Evolutionary conservation across 2,113 vertebrate species (phyloP).

Genomic region (Bujurquina vittata): DNA sequence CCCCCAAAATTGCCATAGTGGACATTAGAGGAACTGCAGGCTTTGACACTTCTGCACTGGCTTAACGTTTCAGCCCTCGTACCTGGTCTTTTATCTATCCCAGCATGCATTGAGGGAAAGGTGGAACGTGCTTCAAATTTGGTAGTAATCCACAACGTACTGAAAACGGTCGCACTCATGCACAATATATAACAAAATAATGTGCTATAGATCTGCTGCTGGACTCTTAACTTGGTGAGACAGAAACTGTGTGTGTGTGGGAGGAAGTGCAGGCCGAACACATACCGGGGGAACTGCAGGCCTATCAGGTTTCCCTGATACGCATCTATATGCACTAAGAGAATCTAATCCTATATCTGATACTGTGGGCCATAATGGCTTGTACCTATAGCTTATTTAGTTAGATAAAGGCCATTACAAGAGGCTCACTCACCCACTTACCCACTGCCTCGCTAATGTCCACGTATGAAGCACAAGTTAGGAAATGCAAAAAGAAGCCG

Average conservation of each 20-base stretch:
- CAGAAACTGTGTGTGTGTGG: neutral
- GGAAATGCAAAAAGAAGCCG: neutral
- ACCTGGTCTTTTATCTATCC: neutral
- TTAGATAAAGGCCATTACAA: constrained; percentile 51
- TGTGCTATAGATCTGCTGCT: neutral
- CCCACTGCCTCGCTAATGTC: neutral
- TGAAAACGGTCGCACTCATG: neutral
- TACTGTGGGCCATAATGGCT: constrained; percentile 40
- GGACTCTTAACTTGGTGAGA: neutral
- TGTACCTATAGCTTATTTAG: constrained; percentile 44
- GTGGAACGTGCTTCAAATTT: neutral
- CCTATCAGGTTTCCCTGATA: constrained; percentile 61
- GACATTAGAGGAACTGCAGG: neutral
- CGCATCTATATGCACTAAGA: constrained; percentile 48
- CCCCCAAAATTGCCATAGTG: too few species aligned
- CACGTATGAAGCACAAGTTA: neutral
- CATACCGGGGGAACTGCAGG: constrained; percentile 16
- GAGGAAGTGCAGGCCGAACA: constrained; percentile 26
- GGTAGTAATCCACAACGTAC: neutral
- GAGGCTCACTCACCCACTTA: constrained; percentile 23
- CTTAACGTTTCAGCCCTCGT: neutral
- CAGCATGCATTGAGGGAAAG: neutral
- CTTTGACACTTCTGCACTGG: neutral
- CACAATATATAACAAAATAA: neutral
- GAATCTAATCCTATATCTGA: constrained; percentile 64